Base-by-base conservation (phyloP, 2,113 vertebrate species). In the Corydoras maculifer region DNA sequence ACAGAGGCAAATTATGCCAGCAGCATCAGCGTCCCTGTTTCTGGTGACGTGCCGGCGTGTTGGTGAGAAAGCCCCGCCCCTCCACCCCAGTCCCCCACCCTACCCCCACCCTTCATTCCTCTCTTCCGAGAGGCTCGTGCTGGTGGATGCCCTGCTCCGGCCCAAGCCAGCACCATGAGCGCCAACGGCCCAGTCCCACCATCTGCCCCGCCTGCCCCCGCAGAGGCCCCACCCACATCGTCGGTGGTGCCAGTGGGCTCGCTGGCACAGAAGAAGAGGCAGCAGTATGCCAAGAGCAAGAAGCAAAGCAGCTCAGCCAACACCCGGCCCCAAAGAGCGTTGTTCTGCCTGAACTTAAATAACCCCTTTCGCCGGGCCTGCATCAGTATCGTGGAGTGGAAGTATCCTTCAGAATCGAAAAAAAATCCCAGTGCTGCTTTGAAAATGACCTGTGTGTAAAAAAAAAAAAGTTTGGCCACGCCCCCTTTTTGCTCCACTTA, bases 381-480 rank as follows among this genome's bases (percentile, higher is more conserved):
- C 88, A 98, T 99, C 88, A 98, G 95, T 87, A 89, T 99, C 83
- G 97, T 99, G 90, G 97, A 99, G 91, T 99, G 97, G 97, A 99
- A 99, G 92, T 98, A 99, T 99, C 97, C 95, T 99, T 95, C 91
- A 80, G 53, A 58, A 13, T 14, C 10, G 7, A 12, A 2, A 32
- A 63, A 59, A 1, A 48, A n/a, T 53, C 5, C 5, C 51, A 53
- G 3, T 12, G 13, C 51, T 53, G 51, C 9, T 12, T 1, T 53
- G 13, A 3, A 10, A 53, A 50, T 5, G 51, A 12, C 51, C 3
- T 3, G 11, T 10, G 11, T 53, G 3, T 10, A 53, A 14, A 10
- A 53, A 25, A 25, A 25, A 25, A 25, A 43, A 2, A 3, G 32
- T 35, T 35, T 8, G 35, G 1, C 4, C 7, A 43, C 35, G 7